Conservation (phyloP, 2,888 invertebrate species). For the Catonia carolina region DNA sequence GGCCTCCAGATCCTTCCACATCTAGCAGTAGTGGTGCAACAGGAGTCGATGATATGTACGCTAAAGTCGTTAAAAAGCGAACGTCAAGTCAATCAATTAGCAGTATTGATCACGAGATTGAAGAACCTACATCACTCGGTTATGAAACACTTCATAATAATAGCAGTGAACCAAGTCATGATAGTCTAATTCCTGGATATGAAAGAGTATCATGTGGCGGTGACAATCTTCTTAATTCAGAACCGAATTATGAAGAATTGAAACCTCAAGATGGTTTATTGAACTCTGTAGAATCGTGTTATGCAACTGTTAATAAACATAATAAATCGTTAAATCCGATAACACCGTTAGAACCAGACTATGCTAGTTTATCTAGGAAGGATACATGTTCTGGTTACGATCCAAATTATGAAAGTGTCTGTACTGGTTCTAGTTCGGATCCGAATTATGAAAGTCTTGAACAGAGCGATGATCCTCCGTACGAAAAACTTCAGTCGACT, state of each 20-base stretch:
- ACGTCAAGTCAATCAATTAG: slow-evolving; percentile 30
- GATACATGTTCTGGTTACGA: slow-evolving; percentile 64
- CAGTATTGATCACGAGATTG: slow-evolving; percentile 39
- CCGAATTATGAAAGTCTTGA: slow-evolving; percentile 76
- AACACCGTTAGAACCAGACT: slow-evolving; percentile 34
- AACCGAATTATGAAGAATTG: slow-evolving; percentile 76
- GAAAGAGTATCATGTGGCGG: slow-evolving; percentile 18
- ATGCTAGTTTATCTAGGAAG: slow-evolving; percentile 37
- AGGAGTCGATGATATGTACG: slow-evolving; percentile 84
- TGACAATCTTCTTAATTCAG: slow-evolving; percentile 51
- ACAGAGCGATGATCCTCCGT: slow-evolving; percentile 56
- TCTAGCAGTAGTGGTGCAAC: slow-evolving; percentile 32
- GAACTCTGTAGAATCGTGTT: slow-evolving; percentile 39
- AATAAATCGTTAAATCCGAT: slow-evolving; percentile 16
- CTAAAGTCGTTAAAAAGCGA: slow-evolving; percentile 71
- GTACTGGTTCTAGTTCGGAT: slow-evolving; percentile 49
- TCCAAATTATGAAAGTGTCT: slow-evolving; percentile 62
- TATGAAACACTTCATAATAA: slow-evolving; percentile 30
- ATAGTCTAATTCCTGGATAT: slow-evolving; percentile 35
- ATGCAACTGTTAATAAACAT: slow-evolving; percentile 48
- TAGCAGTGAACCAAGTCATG: slow-evolving; percentile 32
- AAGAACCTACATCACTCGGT: slow-evolving; percentile 37
- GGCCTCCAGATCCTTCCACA: slow-evolving; percentile 53
- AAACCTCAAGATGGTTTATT: slow-evolving; percentile 38
- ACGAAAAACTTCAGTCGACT: slow-evolving; percentile 49